These are phyloP conservation scores for Coleophora flavipennella DNA, from an alignment of 2,888 invertebrate species.

Conservation along the genomic window DNA sequence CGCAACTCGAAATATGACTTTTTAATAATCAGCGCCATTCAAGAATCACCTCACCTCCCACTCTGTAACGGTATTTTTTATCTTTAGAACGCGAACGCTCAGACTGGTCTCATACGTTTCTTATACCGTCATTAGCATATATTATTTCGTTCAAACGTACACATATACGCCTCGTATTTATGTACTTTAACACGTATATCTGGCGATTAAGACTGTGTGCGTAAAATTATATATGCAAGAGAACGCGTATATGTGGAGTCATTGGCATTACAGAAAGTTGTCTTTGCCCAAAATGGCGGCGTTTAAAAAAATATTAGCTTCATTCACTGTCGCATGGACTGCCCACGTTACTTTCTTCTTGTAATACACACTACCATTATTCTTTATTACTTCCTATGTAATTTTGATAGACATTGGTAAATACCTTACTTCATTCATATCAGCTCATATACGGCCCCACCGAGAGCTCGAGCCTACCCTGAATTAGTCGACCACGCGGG, in stretches of 20 bases:
- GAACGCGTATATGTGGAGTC: constrained; percentile 21
- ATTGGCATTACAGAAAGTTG: constrained; percentile 30
- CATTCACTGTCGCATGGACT: not conserved
- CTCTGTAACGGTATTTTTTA: constrained; percentile 20
- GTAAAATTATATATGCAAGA: constrained; percentile 20
- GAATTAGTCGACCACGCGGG: too few relatives aligned
- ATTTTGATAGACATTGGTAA: too few relatives aligned
- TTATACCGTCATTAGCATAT: constrained; percentile 33
- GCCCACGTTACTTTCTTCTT: too few relatives aligned
- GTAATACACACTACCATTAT: too few relatives aligned
- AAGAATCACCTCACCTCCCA: constrained; percentile 13
- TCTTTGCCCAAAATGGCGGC: constrained; percentile 26
- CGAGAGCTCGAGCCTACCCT: too few relatives aligned
- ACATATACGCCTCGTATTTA: constrained; percentile 15
- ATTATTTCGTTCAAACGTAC: constrained; percentile 23
- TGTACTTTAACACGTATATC: constrained; percentile 2
- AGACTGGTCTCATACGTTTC: constrained; percentile 17
- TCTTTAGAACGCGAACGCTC: constrained; percentile 21
- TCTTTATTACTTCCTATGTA: too few relatives aligned
- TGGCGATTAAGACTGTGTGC: constrained; percentile 1
- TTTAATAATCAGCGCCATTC: constrained; percentile 5
- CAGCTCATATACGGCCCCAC: too few relatives aligned
- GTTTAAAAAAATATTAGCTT: constrained; percentile 1
- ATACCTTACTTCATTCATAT: too few relatives aligned
- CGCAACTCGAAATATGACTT: constrained; percentile 25